Base-by-base conservation (phyloP, 2,113 vertebrate species). In the Nyctibius bracteatus region DNA sequence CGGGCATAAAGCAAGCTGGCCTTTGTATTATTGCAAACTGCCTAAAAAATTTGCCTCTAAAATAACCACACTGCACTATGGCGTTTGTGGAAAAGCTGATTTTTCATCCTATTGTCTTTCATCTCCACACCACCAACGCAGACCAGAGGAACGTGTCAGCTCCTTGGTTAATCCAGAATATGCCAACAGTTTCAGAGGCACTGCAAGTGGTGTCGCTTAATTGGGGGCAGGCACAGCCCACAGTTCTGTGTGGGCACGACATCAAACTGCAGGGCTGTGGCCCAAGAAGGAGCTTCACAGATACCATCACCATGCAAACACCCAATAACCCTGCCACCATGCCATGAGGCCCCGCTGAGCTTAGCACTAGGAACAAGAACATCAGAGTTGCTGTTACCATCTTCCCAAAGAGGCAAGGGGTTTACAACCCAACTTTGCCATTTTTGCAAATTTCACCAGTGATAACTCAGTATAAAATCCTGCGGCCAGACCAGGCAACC, bases 301-400 rank as follows among this genome's bases (percentile, higher is more conserved):
- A 49, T 25, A 44, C 30, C 57, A 25, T 0, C 81, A 17, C 61
- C 44, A 28, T 3, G 6, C 37, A 62, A 41, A 55, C 21, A 46
- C 51, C 47, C 39, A 54, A 1, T 8, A 55, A n/a, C 46, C 6
- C 59, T 63, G 67, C 31, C 41, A 8, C 3, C 0, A 0, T 33
- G 59, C 23, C 75, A 27, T 1, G 3, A 23, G 79, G 72, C 16
- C 10, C 63, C 21, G 5, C 0, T 24, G 30, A 30, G 65, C 47
- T 83, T 35, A 28, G 25, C 51, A 13, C 23, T 5, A 57, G n/a
- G 46, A 67, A n/a, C 12, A 12, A 33, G 51, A 81, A 49, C 55
- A 59, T 78, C 30, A 49, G 55, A 80, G 55, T 15, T 62, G 52
- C n/a, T 43, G 15, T 22, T 70, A 31, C 1, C 12, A 28, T 27